Evolutionary conservation across 2,888 invertebrate species (phyloP).

Genomic region (Glaucopsyche alexis): DNA sequence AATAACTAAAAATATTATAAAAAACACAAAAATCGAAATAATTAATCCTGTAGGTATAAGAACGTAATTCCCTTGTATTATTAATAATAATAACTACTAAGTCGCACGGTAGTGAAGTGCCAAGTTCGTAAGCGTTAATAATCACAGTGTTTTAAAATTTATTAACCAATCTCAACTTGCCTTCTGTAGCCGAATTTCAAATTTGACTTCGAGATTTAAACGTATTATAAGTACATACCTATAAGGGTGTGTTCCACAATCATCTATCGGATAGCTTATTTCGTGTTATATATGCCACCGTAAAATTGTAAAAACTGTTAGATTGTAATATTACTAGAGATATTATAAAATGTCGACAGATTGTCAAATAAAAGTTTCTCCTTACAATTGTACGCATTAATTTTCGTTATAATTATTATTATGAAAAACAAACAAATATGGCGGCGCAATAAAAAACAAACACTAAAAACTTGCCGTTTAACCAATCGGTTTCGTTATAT

Average conservation of each 20-base stretch:
- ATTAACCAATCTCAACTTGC: slow-evolving; percentile 16
- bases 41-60: neutral
- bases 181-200: slow-evolving; percentile 8
- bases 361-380: no score
- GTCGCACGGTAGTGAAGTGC: slow-evolving; percentile 1
- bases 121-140: neutral
- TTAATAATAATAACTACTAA: neutral
- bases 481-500: no score
- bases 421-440: no score
- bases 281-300: no score
- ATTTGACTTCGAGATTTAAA: slow-evolving; percentile 9
- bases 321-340: no score
- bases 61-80: neutral
- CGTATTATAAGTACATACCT: slow-evolving; percentile 28
- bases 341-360: no score
- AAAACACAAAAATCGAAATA: neutral
- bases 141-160: neutral
- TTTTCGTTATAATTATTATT: no score
- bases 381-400: no score
- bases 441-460: no score
- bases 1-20: neutral
- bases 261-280: no score
- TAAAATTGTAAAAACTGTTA: no score
- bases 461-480: no score
- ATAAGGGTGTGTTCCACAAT: slow-evolving; percentile 41